Evolutionary conservation across 2,888 invertebrate genomes (phyloP).

Genomic region (Plebejus melissa): DNA sequence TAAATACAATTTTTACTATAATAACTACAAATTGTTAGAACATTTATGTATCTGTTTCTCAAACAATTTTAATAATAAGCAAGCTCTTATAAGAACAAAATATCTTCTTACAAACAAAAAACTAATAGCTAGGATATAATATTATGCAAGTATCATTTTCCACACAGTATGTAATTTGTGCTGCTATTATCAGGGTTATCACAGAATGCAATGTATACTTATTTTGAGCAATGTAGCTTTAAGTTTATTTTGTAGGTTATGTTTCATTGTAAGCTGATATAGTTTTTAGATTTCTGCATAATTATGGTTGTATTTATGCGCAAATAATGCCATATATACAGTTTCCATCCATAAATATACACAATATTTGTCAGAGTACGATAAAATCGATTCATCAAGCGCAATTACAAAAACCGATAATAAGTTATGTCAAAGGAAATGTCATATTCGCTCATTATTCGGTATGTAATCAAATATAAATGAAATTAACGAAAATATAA

Average conservation of each 20-base stretch:
- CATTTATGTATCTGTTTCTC: background rate
- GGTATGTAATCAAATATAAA: constrained; percentile 33
- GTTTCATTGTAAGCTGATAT: background rate
- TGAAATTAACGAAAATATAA: constrained; percentile 39
- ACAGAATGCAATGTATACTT: background rate
- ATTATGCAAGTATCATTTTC: background rate
- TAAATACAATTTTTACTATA: too few species aligned
- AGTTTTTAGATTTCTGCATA: background rate
- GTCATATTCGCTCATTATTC: constrained; percentile 22
- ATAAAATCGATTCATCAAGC: constrained; percentile 28
- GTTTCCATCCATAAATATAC: background rate
- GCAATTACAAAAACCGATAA: constrained; percentile 27
- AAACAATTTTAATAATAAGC: background rate
- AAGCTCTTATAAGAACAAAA: background rate
- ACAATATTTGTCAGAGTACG: background rate
- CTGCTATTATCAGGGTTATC: background rate
- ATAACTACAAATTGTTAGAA: too few species aligned
- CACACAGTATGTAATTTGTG: background rate
- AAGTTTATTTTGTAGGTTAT: constrained; percentile 13
- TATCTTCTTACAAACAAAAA: background rate
- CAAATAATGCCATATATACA: background rate
- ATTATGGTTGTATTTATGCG: background rate
- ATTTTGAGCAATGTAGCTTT: background rate
- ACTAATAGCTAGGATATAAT: background rate
- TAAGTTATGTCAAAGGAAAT: constrained; percentile 25